Percentiles rank a stretch among this genome's conserved stretches.
Evolutionary conservation across 1,140 invertebrate genomes (phyloP).

Genomic region (Dendrolimus punctatus): DNA sequence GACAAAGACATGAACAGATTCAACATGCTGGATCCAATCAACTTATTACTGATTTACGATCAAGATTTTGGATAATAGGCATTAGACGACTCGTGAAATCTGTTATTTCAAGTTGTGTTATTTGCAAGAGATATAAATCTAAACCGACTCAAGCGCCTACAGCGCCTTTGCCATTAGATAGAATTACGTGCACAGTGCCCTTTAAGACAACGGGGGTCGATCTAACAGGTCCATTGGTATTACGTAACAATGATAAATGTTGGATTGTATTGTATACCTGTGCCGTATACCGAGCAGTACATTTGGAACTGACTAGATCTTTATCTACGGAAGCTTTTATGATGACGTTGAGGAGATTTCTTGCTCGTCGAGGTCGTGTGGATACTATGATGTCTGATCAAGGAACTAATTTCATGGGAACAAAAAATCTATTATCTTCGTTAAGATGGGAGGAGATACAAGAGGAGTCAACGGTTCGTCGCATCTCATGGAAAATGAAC

Average conservation of each 20-base stretch:
- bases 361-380: conserved; percentile 2
- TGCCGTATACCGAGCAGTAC: conserved; percentile 10
- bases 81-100: not conserved
- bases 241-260: conserved; percentile 3
- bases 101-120: conserved; percentile 1
- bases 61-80: conserved; percentile 6
- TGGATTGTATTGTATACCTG: conserved; percentile 12
- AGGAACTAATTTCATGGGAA: conserved; percentile 4
- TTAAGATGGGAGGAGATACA: conserved; percentile 3
- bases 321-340: conserved; percentile 10
- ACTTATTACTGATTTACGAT: conserved; percentile 3
- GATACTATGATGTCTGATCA: conserved; percentile 1
- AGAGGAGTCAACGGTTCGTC: not conserved
- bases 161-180: conserved; percentile 8
- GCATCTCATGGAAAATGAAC: conserved; percentile 10
- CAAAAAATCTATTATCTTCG: conserved; percentile 1
- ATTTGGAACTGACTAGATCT: conserved; percentile 8
- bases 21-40: conserved; percentile 7
- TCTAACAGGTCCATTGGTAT: conserved; percentile 5
- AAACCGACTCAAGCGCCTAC: conserved; percentile 3
- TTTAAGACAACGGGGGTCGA: conserved; percentile 7
- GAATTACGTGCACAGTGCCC: not conserved
- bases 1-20: conserved; percentile 5
- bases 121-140: conserved; percentile 5
- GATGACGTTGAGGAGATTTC: conserved; percentile 4